Evolutionary conservation across 2,797 vertebrate species (phyloP).

Genomic region (Sciaenops ocellatus): DNA sequence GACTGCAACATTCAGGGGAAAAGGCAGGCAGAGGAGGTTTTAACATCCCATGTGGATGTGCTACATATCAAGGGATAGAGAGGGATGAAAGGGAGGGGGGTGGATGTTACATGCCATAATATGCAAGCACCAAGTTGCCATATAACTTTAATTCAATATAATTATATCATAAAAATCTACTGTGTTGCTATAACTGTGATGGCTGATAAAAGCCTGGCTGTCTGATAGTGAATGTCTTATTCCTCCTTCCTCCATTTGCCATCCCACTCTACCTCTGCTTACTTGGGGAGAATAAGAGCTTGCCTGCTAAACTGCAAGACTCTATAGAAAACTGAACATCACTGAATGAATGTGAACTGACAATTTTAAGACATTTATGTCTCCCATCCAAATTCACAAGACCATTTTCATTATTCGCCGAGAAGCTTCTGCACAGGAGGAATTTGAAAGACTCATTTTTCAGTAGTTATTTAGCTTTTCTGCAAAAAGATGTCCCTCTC

Average conservation of each 20-base stretch:
- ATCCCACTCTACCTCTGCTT: slow-evolving; percentile 32
- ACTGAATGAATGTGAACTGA: slow-evolving; percentile 53
- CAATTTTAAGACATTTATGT: slow-evolving; percentile 58
- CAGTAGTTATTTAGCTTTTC: slow-evolving; percentile 44
- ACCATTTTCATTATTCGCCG: slow-evolving; percentile 59
- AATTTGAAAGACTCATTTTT: slow-evolving; percentile 40
- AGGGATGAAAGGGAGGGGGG: background rate
- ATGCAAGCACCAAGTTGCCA: slow-evolving; percentile 30
- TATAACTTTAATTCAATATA: slow-evolving; percentile 32
- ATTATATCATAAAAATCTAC: slow-evolving; percentile 31
- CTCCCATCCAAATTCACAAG: slow-evolving; percentile 42
- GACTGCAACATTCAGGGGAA: slow-evolving; percentile 45
- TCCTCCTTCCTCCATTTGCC: slow-evolving; percentile 44
- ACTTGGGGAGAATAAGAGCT: slow-evolving; percentile 21
- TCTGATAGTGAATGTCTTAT: slow-evolving; percentile 32
- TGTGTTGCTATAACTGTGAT: no score
- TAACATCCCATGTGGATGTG: slow-evolving; percentile 54
- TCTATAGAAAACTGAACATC: slow-evolving; percentile 47
- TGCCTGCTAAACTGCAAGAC: slow-evolving; percentile 26
- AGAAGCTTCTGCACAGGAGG: slow-evolving; percentile 11
- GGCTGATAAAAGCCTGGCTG: background rate
- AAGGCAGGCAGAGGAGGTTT: slow-evolving; percentile 51
- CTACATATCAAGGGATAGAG: slow-evolving; percentile 2
- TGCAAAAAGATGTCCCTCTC: slow-evolving; percentile 6
- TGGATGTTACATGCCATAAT: slow-evolving; percentile 32